phyloP scores from a whole-genome alignment of 2,113 vertebrate species.

The Barnardius zonarius region DNA sequence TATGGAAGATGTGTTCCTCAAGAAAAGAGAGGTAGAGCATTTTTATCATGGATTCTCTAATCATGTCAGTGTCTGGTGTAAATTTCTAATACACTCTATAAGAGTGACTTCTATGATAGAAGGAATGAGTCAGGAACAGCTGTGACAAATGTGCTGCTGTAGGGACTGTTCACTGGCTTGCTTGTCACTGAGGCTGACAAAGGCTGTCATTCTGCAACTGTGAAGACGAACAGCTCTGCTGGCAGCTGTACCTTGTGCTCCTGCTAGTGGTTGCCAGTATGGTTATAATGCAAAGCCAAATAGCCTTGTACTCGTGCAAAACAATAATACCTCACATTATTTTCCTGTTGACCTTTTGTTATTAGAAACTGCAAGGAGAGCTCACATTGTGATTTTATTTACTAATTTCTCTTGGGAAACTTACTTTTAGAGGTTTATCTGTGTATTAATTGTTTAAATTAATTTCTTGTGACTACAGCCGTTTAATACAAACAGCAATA shows the following conservation, averaged over 20 bases:
- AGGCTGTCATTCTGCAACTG: neutral
- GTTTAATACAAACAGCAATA: neutral
- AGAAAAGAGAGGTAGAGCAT: neutral
- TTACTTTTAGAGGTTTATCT: neutral
- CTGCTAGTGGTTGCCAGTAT: neutral
- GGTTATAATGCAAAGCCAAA: neutral
- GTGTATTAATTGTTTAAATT: neutral
- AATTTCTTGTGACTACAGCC: neutral
- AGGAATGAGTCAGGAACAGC: neutral
- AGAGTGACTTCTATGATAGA: neutral
- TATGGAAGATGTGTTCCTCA: neutral
- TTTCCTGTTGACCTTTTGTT: neutral
- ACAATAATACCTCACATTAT: neutral
- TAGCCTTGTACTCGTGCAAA: neutral
- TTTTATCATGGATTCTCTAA: neutral
- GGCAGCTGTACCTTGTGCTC: neutral
- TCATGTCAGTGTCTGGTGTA: fast-evolving
- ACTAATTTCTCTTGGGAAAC: neutral
- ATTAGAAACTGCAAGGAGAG: neutral
- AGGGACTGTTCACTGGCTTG: neutral
- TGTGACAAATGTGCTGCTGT: neutral
- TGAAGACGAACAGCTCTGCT: neutral
- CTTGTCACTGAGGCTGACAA: neutral
- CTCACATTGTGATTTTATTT: neutral
- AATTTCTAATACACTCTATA: neutral